phyloP scores from a whole-genome alignment of 1,140 invertebrate genomes.

The Eumaeus atala region DNA sequence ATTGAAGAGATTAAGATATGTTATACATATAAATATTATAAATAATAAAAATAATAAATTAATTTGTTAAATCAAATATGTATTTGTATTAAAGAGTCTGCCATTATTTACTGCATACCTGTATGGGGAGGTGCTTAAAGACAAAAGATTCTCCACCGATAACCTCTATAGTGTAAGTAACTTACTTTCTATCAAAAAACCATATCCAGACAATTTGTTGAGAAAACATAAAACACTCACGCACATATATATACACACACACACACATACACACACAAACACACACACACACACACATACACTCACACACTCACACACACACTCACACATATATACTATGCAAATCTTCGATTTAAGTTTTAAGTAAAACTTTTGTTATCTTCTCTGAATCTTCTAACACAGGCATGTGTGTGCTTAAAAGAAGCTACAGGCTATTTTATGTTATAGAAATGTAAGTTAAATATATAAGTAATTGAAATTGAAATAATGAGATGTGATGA shows the following conservation, averaged over 20 bases:
- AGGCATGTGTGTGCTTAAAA: too few species aligned
- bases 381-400: too few species aligned
- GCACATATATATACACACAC: too few species aligned
- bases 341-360: too few species aligned
- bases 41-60: neutral
- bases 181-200: slow-evolving; percentile 5
- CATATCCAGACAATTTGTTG: neutral
- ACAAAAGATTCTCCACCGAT: slow-evolving; percentile 2
- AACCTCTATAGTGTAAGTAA: slow-evolving; percentile 5
- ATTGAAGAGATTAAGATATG: slow-evolving; percentile 13
- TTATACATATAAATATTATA: neutral
- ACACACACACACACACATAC: too few species aligned
- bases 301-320: too few species aligned
- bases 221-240: neutral
- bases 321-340: neutral
- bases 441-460: too few species aligned
- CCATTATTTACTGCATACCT: slow-evolving; percentile 17
- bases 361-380: too few species aligned
- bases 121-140: slow-evolving; percentile 16
- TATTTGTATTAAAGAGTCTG: slow-evolving; percentile 12
- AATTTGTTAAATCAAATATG: slow-evolving; percentile 14
- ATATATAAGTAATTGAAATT: too few species aligned
- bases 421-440: too few species aligned
- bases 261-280: too few species aligned
- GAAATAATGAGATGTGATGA: too few species aligned